A percentile compares a stretch with the other conserved stretches of the same genome.
Conservation (phyloP, 2,113 vertebrate species). For the Proteles cristata region DNA sequence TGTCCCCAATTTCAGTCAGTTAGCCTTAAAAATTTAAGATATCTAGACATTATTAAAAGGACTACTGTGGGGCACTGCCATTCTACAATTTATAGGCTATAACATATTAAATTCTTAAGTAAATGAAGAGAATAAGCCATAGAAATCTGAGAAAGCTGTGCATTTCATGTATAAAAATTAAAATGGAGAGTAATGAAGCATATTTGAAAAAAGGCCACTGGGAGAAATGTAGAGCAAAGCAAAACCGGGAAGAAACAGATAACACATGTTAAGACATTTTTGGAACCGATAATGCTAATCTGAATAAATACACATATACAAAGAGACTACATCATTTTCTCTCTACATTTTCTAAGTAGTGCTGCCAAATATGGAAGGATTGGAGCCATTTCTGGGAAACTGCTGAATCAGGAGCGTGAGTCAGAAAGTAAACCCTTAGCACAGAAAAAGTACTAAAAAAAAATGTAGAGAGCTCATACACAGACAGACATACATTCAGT, state of each 20-base stretch:
- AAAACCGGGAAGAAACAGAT: constrained; percentile 62
- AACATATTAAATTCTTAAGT: not conserved
- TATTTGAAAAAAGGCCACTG: not conserved
- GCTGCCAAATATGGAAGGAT: constrained; percentile 74
- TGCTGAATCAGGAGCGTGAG: constrained; percentile 78
- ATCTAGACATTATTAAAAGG: not conserved
- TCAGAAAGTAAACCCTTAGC: constrained; percentile 73
- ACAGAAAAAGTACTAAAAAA: constrained; percentile 57
- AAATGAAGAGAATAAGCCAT: not conserved
- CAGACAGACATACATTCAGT: not conserved
- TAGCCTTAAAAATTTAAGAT: not conserved
- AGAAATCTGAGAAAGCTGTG: not conserved
- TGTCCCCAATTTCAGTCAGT: not conserved
- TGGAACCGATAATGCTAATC: constrained; percentile 67
- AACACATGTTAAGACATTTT: constrained; percentile 68
- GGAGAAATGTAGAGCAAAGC: constrained; percentile 56
- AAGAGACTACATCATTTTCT: constrained; percentile 63
- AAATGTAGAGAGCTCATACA: not conserved
- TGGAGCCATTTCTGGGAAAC: constrained; percentile 72
- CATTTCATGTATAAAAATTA: not conserved
- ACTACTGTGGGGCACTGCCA: not conserved
- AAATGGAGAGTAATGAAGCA: not conserved
- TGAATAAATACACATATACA: constrained; percentile 76
- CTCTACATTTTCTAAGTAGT: constrained; percentile 65
- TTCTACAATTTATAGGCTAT: not conserved